Evolutionary conservation across 2,113 vertebrate species (phyloP).

Genomic region (Charina bottae): DNA sequence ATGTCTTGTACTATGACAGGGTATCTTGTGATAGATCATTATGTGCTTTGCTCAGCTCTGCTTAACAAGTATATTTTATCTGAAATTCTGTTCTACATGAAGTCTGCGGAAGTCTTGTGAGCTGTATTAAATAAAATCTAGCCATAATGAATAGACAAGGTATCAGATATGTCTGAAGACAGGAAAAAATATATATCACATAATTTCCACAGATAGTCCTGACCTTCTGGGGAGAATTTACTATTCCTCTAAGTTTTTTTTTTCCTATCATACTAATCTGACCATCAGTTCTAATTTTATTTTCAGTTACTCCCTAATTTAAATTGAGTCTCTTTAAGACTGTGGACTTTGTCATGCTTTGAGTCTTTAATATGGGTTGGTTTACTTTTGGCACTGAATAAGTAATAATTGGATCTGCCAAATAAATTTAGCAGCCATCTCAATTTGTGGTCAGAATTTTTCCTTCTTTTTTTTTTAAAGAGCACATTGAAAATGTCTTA

Average conservation of each 20-base stretch:
- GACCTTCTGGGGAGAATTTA: constrained; percentile 23
- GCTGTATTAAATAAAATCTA: constrained; percentile 5
- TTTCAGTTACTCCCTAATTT: constrained; percentile 55
- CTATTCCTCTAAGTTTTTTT: constrained; percentile 16
- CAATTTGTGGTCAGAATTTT: constrained; percentile 59
- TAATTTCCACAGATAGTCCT: not conserved
- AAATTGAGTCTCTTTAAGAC: constrained; percentile 55
- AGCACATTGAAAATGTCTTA: constrained; percentile 47
- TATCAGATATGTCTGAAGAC: constrained; percentile 16
- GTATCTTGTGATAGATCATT: not conserved
- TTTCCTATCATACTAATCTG: constrained; percentile 27
- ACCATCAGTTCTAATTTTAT: constrained; percentile 51
- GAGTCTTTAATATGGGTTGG: constrained; percentile 46
- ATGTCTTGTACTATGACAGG: not conserved
- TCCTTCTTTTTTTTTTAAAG: constrained; percentile 41
- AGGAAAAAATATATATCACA: not conserved
- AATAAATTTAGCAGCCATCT: constrained; percentile 61
- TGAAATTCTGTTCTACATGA: not conserved
- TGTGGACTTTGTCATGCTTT: constrained; percentile 53
- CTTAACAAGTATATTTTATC: not conserved
- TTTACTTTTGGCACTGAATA: constrained; percentile 57
- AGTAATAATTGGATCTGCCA: constrained; percentile 58
- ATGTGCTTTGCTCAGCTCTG: not conserved
- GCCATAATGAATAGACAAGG: not conserved
- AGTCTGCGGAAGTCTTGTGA: constrained; percentile 15